Conservation (phyloP, 1,140 invertebrate genomes). For the Diprion similis region DNA sequence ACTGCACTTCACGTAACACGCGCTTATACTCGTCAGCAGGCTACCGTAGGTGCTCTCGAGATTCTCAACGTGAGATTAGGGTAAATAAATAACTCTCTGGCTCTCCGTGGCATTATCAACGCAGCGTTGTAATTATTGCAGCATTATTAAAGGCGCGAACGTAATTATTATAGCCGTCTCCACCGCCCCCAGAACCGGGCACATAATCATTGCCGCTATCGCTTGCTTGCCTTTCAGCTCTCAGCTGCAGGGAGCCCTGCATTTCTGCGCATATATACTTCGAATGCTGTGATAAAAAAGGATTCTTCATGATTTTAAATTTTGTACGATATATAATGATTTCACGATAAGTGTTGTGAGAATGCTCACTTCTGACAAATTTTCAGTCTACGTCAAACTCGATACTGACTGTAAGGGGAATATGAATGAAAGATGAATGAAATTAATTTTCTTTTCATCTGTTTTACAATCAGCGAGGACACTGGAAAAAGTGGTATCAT, state of each 20-base stretch:
- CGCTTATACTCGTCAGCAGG: too few relatives aligned
- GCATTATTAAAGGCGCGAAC: slow-evolving; percentile 38
- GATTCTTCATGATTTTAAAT: too few relatives aligned
- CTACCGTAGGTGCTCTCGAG: slow-evolving; percentile 21
- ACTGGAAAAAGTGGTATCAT: too few relatives aligned
- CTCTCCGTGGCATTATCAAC: slow-evolving; percentile 6
- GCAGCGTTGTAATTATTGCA: slow-evolving; percentile 38
- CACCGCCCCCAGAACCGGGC: slow-evolving; percentile 17
- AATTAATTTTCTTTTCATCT: too few relatives aligned
- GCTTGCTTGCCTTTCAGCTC: slow-evolving; percentile 6
- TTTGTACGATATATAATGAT: too few relatives aligned
- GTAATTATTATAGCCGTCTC: slow-evolving; percentile 32
- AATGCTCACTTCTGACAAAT: too few relatives aligned
- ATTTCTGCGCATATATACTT: slow-evolving; percentile 3
- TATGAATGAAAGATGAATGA: too few relatives aligned
- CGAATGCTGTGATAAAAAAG: slow-evolving; percentile 13
- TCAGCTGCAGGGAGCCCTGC: slow-evolving; percentile 16
- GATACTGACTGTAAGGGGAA: too few relatives aligned
- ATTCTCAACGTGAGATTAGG: slow-evolving; percentile 33
- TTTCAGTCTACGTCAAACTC: too few relatives aligned
- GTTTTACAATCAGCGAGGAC: too few relatives aligned
- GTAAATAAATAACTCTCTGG: slow-evolving; percentile 37
- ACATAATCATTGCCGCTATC: slow-evolving; percentile 25
- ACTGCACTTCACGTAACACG: neutral
- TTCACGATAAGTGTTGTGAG: too few relatives aligned